phyloP scores from a whole-genome alignment of 2,113 vertebrate species.

The Ophthalmolycus amberensis region DNA sequence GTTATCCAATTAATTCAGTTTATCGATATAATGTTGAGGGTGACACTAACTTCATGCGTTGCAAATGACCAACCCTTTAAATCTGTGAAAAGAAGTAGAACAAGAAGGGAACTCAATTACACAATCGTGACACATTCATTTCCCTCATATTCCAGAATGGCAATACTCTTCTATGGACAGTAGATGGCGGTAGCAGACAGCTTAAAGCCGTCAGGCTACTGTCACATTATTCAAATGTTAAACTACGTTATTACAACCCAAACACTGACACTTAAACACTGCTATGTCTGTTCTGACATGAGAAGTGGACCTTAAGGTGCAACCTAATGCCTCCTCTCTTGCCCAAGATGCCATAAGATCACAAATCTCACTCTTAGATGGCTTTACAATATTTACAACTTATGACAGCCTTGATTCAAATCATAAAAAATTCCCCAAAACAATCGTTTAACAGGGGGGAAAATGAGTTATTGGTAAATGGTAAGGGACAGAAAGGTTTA shows the following conservation, averaged over 20 bases:
- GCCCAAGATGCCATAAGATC: background rate
- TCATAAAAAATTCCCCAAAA: background rate
- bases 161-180: slow-evolving; percentile 34
- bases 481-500: background rate
- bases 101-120: background rate
- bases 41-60: background rate
- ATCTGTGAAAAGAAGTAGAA: background rate
- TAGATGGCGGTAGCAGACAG: slow-evolving; percentile 52
- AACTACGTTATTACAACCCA: background rate
- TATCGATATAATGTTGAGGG: background rate
- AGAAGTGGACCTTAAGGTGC: background rate
- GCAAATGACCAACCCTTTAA: background rate
- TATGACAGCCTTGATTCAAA: background rate
- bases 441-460: background rate
- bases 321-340: background rate
- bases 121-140: background rate
- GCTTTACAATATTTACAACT: background rate
- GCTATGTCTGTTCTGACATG: no score
- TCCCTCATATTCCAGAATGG: background rate
- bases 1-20: background rate
- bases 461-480: background rate
- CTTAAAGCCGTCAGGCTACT: background rate
- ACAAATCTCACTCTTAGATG: background rate
- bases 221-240: no score
- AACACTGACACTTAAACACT: background rate